These are phyloP conservation scores for Limonius californicus DNA, from an alignment of 1,140 invertebrate genomes.

Conservation along the genomic window DNA sequence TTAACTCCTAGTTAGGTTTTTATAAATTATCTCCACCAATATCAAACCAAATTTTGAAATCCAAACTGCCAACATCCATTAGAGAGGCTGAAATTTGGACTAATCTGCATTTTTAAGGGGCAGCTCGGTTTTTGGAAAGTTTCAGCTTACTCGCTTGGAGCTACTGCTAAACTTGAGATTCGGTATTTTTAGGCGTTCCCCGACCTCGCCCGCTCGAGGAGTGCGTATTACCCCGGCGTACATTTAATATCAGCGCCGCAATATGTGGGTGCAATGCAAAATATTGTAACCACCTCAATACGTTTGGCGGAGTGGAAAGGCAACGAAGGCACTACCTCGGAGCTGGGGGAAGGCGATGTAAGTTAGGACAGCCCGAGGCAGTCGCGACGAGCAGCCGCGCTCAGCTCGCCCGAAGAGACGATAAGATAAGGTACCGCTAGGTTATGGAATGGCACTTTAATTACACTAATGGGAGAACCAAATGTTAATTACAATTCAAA, in stretches of 20 bases:
- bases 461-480: slow-evolving; percentile 68
- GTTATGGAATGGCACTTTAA: slow-evolving; percentile 59
- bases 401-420: slow-evolving; percentile 36
- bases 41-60: too few species aligned
- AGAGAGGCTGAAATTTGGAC: too few species aligned
- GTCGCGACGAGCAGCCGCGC: slow-evolving; percentile 24
- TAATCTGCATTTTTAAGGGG: too few species aligned
- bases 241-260: slow-evolving; percentile 2
- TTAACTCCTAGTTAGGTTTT: too few species aligned
- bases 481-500: slow-evolving; percentile 71
- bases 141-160: too few species aligned
- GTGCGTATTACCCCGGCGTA: too few species aligned
- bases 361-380: slow-evolving; percentile 32
- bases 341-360: slow-evolving; percentile 18
- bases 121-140: too few species aligned
- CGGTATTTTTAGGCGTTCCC: too few species aligned
- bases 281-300: slow-evolving; percentile 15
- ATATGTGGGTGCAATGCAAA: slow-evolving; percentile 12
- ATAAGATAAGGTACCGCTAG: slow-evolving; percentile 47
- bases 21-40: too few species aligned
- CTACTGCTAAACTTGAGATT: too few species aligned
- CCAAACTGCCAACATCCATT: too few species aligned
- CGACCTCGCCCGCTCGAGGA: too few species aligned
- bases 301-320: slow-evolving; percentile 7
- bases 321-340: slow-evolving; percentile 13